A percentile compares a stretch with the other conserved stretches of the same genome.
Evolutionary conservation across 2,113 vertebrate species (phyloP).

Genomic region (Raphicerus campestris): DNA sequence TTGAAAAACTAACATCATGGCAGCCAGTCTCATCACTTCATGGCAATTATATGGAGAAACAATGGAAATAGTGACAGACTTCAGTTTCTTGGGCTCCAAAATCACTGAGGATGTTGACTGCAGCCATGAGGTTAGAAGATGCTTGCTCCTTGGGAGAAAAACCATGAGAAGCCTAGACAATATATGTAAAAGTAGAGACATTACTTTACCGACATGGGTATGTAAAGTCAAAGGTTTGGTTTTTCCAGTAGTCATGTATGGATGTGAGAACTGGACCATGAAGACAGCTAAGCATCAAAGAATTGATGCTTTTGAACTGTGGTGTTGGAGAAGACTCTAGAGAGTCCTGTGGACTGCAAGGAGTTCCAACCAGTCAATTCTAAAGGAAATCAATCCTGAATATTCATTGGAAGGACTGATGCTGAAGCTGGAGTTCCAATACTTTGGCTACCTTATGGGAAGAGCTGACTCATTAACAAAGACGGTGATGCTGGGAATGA

Average conservation of each 20-base stretch:
- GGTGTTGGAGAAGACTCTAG: background rate
- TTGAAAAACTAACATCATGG: background rate
- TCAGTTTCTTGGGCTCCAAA: background rate
- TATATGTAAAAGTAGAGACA: background rate
- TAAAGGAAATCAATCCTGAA: background rate
- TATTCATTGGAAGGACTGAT: background rate
- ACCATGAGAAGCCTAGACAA: background rate
- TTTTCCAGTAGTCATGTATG: background rate
- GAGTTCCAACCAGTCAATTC: background rate
- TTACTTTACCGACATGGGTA: background rate
- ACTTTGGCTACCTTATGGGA: background rate
- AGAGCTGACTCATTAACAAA: background rate
- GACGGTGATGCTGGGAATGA: fast-evolving
- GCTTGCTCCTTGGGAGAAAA: background rate
- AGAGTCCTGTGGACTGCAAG: background rate
- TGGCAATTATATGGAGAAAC: background rate
- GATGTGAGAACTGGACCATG: background rate
- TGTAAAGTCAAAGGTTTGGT: background rate
- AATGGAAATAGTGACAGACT: background rate
- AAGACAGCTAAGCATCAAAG: background rate
- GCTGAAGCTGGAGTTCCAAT: background rate
- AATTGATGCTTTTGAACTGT: background rate
- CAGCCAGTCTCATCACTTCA: background rate
- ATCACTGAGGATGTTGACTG: background rate
- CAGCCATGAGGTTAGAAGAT: background rate